These are phyloP conservation scores for Rambutsinella grinnellia DNA, from an alignment of 2,888 invertebrate species.

Conservation along the genomic window DNA sequence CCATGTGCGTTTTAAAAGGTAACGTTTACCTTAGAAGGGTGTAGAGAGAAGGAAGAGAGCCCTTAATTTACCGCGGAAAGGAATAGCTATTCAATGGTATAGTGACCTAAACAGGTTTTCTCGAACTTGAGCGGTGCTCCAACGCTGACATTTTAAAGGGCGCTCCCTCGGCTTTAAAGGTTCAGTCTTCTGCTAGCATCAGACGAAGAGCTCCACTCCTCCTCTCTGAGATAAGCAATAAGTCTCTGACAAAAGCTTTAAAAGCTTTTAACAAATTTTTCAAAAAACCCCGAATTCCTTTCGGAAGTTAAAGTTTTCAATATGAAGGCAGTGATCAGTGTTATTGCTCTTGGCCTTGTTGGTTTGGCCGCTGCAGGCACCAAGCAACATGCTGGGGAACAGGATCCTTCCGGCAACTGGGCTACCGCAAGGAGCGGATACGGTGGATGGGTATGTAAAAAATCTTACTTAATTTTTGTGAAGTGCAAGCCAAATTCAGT, in stretches of 20 bases:
- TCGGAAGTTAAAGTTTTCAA: conserved; percentile 16
- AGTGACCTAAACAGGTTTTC: conserved; percentile 54
- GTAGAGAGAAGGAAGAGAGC: no score
- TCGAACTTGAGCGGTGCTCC: conserved; percentile 37
- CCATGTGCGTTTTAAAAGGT: neutral
- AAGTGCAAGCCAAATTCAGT: neutral
- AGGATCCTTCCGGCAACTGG: conserved; percentile 53
- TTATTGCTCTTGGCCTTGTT: conserved; percentile 52
- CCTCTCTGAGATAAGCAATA: conserved; percentile 28
- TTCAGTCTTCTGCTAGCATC: conserved; percentile 49
- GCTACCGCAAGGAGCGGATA: conserved; percentile 37
- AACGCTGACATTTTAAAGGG: conserved; percentile 49
- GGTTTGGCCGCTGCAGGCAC: conserved; percentile 50
- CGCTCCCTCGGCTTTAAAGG: conserved; percentile 31
- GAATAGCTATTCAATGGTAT: neutral
- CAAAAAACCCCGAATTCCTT: conserved; percentile 28
- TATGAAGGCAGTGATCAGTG: conserved; percentile 52
- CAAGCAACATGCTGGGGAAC: conserved; percentile 41
- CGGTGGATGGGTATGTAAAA: conserved; percentile 44
- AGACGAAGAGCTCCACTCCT: conserved; percentile 42
- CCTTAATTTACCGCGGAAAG: no score
- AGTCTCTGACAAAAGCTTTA: conserved; percentile 15
- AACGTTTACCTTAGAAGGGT: no score
- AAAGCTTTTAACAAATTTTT: conserved; percentile 23
- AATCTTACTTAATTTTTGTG: neutral